A percentile compares a stretch with the other conserved stretches of the same genome.
These are phyloP conservation scores for Tenrec ecaudatus DNA, from an alignment of 2,113 vertebrate species.

Conservation along the genomic window DNA sequence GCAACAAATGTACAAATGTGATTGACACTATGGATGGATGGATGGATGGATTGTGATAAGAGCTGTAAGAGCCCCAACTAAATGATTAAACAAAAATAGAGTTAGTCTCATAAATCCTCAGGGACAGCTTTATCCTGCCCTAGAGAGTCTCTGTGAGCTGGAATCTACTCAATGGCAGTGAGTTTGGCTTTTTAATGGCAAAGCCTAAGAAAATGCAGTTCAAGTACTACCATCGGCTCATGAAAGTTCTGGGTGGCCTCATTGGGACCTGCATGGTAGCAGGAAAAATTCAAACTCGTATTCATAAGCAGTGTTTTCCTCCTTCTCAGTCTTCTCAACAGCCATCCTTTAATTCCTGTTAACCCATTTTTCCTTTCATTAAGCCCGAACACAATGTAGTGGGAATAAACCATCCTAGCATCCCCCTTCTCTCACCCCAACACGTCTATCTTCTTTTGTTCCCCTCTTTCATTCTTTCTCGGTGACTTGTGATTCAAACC, in stretches of 20 bases:
- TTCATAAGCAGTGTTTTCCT: background rate
- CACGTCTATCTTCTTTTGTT: background rate
- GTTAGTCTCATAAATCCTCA: too few relatives aligned
- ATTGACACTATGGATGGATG: too few relatives aligned
- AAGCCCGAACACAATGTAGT: background rate
- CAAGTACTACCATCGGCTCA: background rate
- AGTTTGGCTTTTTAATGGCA: too few relatives aligned
- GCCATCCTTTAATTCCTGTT: background rate
- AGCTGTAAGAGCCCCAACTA: too few relatives aligned
- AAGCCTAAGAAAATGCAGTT: background rate
- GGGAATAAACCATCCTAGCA: background rate
- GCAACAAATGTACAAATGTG: too few relatives aligned
- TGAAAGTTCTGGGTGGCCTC: background rate
- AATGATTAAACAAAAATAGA: too few relatives aligned
- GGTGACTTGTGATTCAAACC: too few relatives aligned
- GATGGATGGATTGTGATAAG: too few relatives aligned
- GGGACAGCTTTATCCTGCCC: too few relatives aligned
- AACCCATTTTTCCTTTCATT: constrained; percentile 3
- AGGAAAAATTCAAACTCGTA: background rate
- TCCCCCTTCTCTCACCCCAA: background rate
- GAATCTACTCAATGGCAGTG: too few relatives aligned
- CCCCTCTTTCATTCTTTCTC: accelerated
- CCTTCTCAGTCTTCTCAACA: background rate
- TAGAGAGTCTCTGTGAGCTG: too few relatives aligned
- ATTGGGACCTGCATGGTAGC: background rate